Conservation (phyloP, 2,113 vertebrate species). For the Salvelinus sp. region DNA sequence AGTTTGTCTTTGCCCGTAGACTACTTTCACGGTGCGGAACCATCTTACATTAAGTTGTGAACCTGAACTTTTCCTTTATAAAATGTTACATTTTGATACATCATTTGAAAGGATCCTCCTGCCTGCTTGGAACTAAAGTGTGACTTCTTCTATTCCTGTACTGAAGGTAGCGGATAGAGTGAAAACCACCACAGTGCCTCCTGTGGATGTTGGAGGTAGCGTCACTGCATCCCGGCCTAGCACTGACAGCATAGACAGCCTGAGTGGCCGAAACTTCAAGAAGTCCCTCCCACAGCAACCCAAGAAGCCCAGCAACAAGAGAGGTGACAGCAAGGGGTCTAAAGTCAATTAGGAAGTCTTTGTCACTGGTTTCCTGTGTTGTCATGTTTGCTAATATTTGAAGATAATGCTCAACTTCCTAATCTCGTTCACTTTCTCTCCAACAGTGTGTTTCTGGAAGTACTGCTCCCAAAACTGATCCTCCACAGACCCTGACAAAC, state of each 20-base stretch:
- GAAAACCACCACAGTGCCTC: slow-evolving; percentile 57
- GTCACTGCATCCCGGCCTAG: slow-evolving; percentile 53
- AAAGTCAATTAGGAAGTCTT: not conserved
- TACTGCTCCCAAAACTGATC: no score
- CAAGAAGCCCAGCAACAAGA: slow-evolving; percentile 73
- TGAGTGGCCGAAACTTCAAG: slow-evolving; percentile 56
- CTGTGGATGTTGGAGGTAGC: slow-evolving; percentile 16
- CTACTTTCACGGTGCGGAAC: no score
- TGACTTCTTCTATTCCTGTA: slow-evolving; percentile 15
- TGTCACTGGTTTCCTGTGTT: not conserved
- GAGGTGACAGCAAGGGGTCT: slow-evolving; percentile 56
- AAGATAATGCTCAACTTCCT: not conserved
- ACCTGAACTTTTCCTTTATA: no score
- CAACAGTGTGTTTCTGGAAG: no score
- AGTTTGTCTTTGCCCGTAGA: no score
- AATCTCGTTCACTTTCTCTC: no score
- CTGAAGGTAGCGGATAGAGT: slow-evolving; percentile 43
- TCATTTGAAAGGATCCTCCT: not conserved
- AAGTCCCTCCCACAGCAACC: slow-evolving; percentile 61
- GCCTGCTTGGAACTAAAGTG: not conserved
- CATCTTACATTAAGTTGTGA: no score
- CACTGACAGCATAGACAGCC: slow-evolving; percentile 33
- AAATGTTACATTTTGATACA: no score
- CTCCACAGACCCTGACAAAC: no score
- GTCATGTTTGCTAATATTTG: not conserved